Evolutionary conservation across 2,113 vertebrate species (phyloP), one percentile per base, ranked within the genome.

Genomic region (Setophaga petechia): DNA sequence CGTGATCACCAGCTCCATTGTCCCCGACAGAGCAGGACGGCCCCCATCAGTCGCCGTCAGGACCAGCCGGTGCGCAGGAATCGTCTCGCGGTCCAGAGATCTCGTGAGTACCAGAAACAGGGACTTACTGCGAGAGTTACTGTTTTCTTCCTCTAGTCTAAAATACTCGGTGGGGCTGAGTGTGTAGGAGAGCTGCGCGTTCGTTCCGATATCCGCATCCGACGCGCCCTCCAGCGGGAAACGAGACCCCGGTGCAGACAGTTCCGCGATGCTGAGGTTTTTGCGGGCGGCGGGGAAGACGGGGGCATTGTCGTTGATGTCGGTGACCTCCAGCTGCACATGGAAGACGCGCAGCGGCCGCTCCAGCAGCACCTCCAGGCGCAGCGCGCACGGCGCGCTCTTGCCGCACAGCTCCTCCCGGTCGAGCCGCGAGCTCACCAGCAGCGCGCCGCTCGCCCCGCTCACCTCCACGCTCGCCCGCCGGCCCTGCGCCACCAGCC

Each of bases 291-390:
- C n/a, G n/a, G n/a, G n/a, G n/a, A n/a, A n/a, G n/a, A n/a, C n/a
- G n/a, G n/a, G n/a, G n/a, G 54, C 54, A 55, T 55, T 55, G 54
- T 55, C 54, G 54, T 55, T 55, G 54, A 55, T 55, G 30, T 55
- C 54, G 54, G 54, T 55, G 54, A 55, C 54, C 54, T 55, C 54
- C 51, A 98, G 96, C 27, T 82, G 94, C 24, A 98, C 97, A 9
- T 98, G 98, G 68, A 98, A 98, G 1, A 99, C 96, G 75, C 98
- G 98, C 54, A 55, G 52, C 52, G 52, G 52, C 52, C 52, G 73
- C 68, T 52, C 57, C 66, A 72, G 5, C 80, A 97, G 82, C 54
- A 57, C 54, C 31, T 57, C 37, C 37, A 37, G 37, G 37, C 37
- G 37, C 37, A 37, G 37, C 37, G 37, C 37, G 37, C 37, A 37